phyloP scores from a whole-genome alignment of 2,888 invertebrate species.

The Hypselothyrea guttata region DNA sequence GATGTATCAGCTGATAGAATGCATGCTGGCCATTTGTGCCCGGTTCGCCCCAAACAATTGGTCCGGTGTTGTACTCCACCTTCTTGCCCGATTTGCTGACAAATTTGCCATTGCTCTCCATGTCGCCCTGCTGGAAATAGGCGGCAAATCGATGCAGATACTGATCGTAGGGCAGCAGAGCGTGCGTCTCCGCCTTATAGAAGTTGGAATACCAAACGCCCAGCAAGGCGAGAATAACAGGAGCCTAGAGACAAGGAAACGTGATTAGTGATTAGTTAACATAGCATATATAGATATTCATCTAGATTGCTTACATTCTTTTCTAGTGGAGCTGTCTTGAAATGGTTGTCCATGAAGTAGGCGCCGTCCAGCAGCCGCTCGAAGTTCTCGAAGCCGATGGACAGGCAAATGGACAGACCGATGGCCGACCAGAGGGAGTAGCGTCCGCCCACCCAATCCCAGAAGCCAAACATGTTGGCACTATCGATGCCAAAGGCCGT shows the following conservation, averaged over 20 bases:
- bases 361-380: constrained; percentile 95
- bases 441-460: constrained; percentile 99
- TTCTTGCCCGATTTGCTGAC: constrained; percentile 86
- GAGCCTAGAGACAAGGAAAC: constrained; percentile 86
- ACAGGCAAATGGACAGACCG: constrained; percentile 96
- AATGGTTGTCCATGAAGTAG: constrained; percentile 97
- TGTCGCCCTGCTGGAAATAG: constrained; percentile 99
- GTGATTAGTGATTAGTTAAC: too few relatives aligned
- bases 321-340: constrained; percentile 91
- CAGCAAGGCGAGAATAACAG: constrained; percentile 94
- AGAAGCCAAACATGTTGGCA: constrained; percentile 99
- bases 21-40: constrained; percentile 99
- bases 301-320: constrained; percentile 90
- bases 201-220: constrained; percentile 98
- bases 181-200: constrained; percentile 97
- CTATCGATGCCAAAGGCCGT: constrained; percentile 98
- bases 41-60: constrained; percentile 91
- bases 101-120: constrained; percentile 99
- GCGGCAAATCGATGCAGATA: constrained; percentile 99
- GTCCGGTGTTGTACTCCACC: constrained; percentile 81
- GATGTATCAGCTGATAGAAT: constrained; percentile 99
- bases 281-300: not conserved
- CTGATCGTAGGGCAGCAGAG: constrained; percentile 98
- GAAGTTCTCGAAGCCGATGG: constrained; percentile 97
- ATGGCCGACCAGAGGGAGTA: constrained; percentile 99